Conservation (phyloP, 2,888 invertebrate species). For the Eupithecia centaureata region DNA sequence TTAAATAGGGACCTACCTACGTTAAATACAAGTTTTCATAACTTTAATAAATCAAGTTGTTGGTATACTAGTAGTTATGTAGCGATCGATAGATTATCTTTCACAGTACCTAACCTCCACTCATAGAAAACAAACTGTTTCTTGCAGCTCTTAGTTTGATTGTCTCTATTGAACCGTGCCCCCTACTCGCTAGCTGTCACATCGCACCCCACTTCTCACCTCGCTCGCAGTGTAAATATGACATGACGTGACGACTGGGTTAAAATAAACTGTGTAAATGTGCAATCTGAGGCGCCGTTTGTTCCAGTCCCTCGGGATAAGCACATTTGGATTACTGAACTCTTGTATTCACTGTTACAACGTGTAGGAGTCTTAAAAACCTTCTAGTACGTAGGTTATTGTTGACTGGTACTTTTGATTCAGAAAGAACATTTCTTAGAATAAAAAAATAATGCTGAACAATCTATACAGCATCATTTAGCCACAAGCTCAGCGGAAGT, state of each 20-base stretch:
- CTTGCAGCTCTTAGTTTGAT: neutral
- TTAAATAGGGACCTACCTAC: too few relatives aligned
- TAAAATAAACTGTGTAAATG: constrained; percentile 78
- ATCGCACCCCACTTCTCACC: constrained; percentile 51
- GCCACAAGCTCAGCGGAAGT: too few relatives aligned
- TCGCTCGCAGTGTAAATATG: constrained; percentile 73
- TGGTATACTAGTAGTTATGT: too few relatives aligned
- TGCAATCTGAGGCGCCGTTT: constrained; percentile 73
- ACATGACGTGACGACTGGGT: constrained; percentile 75
- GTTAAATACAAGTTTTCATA: too few relatives aligned
- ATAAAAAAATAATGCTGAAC: too few relatives aligned
- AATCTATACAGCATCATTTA: too few relatives aligned
- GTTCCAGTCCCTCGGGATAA: constrained; percentile 58
- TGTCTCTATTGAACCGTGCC: neutral
- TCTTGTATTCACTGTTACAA: constrained; percentile 5
- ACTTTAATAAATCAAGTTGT: too few relatives aligned
- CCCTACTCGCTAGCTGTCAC: constrained; percentile 43
- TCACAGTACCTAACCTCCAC: neutral
- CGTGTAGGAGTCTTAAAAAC: neutral
- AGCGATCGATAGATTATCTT: neutral
- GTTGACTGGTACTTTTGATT: neutral
- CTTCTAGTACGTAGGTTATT: neutral
- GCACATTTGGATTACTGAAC: constrained; percentile 25
- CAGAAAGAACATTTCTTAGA: too few relatives aligned
- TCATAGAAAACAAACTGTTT: neutral